These are phyloP conservation scores for Cyrtorhinus lividipennis DNA, from an alignment of 1,140 invertebrate species.

Conservation along the genomic window DNA sequence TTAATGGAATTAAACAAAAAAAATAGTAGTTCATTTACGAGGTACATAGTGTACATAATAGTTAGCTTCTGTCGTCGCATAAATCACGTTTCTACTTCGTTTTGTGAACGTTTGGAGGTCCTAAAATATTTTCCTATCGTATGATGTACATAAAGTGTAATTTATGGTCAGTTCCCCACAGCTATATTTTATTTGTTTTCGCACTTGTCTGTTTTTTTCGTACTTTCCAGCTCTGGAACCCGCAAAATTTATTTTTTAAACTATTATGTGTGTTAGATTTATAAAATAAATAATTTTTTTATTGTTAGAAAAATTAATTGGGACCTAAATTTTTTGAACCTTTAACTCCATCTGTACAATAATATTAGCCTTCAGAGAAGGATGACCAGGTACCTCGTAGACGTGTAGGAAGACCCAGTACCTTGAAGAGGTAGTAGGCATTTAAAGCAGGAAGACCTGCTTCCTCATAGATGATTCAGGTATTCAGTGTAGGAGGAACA, in stretches of 20 bases:
- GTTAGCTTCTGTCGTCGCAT: not conserved
- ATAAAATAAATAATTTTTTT: constrained; percentile 8
- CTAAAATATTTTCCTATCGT: not conserved
- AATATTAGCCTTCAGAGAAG: too few species aligned
- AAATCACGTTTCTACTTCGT: not conserved
- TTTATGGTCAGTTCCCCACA: not conserved
- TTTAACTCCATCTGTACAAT: too few species aligned
- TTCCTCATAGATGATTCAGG: too few species aligned
- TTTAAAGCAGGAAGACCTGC: too few species aligned
- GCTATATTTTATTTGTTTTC: not conserved
- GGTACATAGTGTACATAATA: not conserved
- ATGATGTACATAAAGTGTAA: not conserved
- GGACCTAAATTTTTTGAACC: too few species aligned
- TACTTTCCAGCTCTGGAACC: not conserved
- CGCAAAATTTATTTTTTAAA: constrained; percentile 1
- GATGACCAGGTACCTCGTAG: too few species aligned
- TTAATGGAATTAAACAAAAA: not conserved
- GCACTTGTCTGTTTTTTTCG: constrained; percentile 1
- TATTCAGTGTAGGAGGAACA: too few species aligned
- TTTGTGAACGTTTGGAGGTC: not conserved
- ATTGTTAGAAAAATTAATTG: not conserved
- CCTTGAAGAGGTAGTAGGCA: too few species aligned
- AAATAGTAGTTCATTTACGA: not conserved
- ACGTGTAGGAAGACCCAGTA: too few species aligned
- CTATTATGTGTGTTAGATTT: constrained; percentile 4